phyloP scores from a whole-genome alignment of 2,888 invertebrate species.

The Ochropacha duplaris region DNA sequence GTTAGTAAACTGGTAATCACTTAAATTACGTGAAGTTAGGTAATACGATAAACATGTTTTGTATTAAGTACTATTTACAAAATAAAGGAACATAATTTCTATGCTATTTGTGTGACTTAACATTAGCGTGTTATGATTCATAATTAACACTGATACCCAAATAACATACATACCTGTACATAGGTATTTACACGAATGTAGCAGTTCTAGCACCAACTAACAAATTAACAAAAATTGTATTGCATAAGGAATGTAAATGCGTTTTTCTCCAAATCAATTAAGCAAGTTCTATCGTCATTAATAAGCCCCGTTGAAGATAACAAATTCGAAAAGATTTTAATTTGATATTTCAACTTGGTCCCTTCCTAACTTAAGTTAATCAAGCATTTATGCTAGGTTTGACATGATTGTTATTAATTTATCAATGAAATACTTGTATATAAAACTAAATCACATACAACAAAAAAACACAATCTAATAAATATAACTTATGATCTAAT shows the following conservation, averaged over 20 bases:
- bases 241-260: not conserved
- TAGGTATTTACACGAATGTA: not conserved
- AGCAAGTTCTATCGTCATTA: not conserved
- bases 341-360: not conserved
- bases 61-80: conserved; percentile 14
- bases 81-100: conserved; percentile 20
- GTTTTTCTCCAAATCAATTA: not conserved
- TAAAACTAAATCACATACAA: no score
- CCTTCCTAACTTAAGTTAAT: no score
- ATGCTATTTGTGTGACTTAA: conserved; percentile 11
- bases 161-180: not conserved
- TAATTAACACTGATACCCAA: not conserved
- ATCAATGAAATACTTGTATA: not conserved
- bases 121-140: not conserved
- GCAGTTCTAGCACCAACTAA: not conserved
- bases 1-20: conserved; percentile 3
- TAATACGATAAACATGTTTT: conserved; percentile 7
- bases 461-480: no score
- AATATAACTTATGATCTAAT: not conserved
- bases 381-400: not conserved
- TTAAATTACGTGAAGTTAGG: conserved; percentile 10
- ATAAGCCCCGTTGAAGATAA: not conserved
- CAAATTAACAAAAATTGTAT: not conserved
- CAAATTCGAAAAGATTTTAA: not conserved
- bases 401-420: not conserved